These are phyloP conservation scores for Yponomeuta sedellus DNA, from an alignment of 2,888 invertebrate species.

Conservation along the genomic window DNA sequence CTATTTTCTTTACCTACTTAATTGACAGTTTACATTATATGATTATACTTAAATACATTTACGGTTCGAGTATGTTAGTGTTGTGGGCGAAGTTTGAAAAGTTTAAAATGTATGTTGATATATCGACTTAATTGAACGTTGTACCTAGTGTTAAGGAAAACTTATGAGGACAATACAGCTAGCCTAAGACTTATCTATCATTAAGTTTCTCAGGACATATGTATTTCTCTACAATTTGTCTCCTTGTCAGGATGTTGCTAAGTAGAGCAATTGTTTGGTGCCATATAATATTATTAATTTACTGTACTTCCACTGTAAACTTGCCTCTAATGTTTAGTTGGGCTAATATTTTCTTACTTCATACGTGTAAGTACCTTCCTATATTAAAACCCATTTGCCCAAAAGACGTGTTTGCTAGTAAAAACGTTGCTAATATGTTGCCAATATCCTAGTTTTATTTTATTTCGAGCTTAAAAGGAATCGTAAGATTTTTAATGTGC, in stretches of 20 bases:
- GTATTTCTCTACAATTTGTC: slow-evolving; percentile 3
- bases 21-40: background rate
- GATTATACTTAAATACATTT: background rate
- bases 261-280: background rate
- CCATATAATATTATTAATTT: background rate
- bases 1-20: background rate
- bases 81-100: background rate
- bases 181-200: slow-evolving; percentile 7
- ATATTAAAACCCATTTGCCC: background rate
- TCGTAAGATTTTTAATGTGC: background rate
- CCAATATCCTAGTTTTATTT: background rate
- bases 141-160: slow-evolving; percentile 38
- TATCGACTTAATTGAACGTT: slow-evolving; percentile 13
- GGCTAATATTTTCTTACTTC: background rate
- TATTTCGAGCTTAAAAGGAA: background rate
- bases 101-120: slow-evolving; percentile 4
- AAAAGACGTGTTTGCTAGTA: background rate
- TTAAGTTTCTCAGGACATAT: background rate
- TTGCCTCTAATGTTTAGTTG: background rate
- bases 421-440: background rate
- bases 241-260: background rate
- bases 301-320: background rate
- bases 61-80: background rate
- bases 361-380: background rate
- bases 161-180: slow-evolving; percentile 44